Base-by-base conservation (phyloP, 2,797 vertebrate species). In the Gallinago stenura region DNA sequence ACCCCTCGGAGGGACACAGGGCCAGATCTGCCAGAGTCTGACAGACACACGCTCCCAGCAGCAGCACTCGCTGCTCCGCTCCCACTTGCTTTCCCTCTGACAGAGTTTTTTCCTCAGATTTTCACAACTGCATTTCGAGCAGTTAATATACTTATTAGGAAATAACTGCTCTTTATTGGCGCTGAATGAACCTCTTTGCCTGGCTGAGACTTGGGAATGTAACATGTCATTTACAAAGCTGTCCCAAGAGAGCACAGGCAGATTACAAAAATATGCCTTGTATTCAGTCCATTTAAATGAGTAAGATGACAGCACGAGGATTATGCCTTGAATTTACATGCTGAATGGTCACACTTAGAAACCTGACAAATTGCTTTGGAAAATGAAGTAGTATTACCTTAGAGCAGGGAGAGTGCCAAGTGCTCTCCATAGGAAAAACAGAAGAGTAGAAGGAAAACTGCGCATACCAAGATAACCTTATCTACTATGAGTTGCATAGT, bases 111-210 rank as follows among this genome's bases (percentile, higher is more conserved):
- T 56, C 77, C 77, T 96, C 71, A 50, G 61, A 72, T 77, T 78
- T 93, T 93, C 80, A 72, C 66, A 80, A 68, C 56, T 1, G 3
- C 3, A 0, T 83, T 96, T 87, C n/a, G 43, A 83, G 87, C 53
- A 75, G 81, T 93, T 96, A 90, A 92, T 95, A 95, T 92, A 93
- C 91, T 95, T 97, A 97, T 96, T 97, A 96, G 95, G 96, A 97
- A 96, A 93, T 89, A 90, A 95, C 87, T 95, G 60, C 31, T 93
- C 87, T 95, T 94, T 85, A 95, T 79, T 87, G 92, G 85, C 89
- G 77, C 76, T 85, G 88, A 92, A 94, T 46, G 71, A 95, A 84
- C 66, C 81, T 89, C 71, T 93, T 71, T 88, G 80, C 83, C 85
- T 89, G 83, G 81, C 83, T 85, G 85, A 88, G 87, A 73, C 75